These are phyloP conservation scores for Patiria pectinifera DNA, from an alignment of 53 echinoderm and acorn worm genomes.

Conservation along the genomic window DNA sequence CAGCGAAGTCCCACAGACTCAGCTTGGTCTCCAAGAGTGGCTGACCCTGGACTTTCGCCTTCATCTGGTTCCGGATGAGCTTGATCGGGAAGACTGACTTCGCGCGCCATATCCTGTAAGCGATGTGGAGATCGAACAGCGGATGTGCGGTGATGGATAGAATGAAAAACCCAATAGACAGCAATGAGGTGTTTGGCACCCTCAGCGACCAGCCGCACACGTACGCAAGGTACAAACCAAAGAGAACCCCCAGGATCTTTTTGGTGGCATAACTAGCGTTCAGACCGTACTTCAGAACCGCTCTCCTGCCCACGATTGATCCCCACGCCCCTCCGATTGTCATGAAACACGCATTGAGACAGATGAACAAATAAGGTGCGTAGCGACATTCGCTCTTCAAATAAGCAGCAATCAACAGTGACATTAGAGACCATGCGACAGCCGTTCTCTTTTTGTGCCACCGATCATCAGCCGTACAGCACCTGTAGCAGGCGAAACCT, in stretches of 20 bases:
- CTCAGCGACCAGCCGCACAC: constrained; percentile 30
- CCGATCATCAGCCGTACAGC: constrained; percentile 5
- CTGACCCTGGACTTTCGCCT: background rate
- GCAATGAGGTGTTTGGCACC: background rate
- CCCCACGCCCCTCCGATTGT: background rate
- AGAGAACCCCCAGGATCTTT: background rate
- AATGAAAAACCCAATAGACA: background rate
- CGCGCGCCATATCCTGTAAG: constrained; percentile 24
- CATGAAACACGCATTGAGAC: background rate
- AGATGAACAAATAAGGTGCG: background rate
- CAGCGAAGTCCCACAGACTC: constrained; percentile 62
- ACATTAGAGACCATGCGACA: background rate
- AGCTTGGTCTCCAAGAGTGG: constrained; percentile 46
- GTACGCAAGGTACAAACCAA: constrained; percentile 13
- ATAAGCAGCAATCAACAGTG: background rate
- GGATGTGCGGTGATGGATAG: constrained; percentile 6
- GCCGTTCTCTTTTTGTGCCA: background rate
- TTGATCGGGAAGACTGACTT: constrained; percentile 16
- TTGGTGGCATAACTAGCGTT: constrained; percentile 14
- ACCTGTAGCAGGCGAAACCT: background rate
- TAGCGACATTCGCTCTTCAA: background rate
- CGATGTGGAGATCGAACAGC: constrained; percentile 16
- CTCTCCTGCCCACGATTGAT: background rate
- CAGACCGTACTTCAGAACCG: background rate
- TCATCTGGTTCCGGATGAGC: constrained; percentile 35